Evolutionary conservation across 2,113 vertebrate species (phyloP).

Genomic region (Aegypius monachus): DNA sequence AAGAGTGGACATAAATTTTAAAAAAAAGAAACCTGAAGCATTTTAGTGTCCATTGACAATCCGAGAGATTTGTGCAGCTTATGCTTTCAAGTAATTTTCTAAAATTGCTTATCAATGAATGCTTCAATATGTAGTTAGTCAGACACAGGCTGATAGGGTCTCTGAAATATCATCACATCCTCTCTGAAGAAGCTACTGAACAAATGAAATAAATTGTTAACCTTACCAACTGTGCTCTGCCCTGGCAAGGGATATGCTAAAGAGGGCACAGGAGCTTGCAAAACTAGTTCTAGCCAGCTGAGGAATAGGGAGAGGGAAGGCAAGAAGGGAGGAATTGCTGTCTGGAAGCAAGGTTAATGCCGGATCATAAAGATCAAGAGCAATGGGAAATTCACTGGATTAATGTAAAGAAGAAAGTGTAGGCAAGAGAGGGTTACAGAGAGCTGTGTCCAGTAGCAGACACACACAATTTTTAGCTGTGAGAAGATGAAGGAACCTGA

Average conservation of each 20-base stretch:
- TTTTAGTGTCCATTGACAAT: not conserved
- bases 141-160: not conserved
- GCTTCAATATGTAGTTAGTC: slow-evolving; percentile 18
- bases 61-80: not conserved
- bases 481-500: not conserved
- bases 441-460: not conserved
- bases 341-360: not conserved
- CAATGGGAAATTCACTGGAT: not conserved
- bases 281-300: not conserved
- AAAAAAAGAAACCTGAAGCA: not conserved
- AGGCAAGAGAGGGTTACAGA: not conserved
- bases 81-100: slow-evolving; percentile 37
- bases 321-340: not conserved
- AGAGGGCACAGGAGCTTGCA: not conserved
- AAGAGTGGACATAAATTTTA: not conserved
- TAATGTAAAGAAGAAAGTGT: not conserved
- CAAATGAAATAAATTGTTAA: slow-evolving; percentile 17
- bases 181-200: not conserved
- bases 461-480: not conserved
- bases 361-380: not conserved
- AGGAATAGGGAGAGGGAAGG: not conserved
- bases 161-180: not conserved
- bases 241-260: not conserved
- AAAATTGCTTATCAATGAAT: slow-evolving; percentile 16
- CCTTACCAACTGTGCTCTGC: not conserved